Evolutionary conservation across 2,888 invertebrate genomes (phyloP).

Genomic region (Cataglyphis altisquamis): DNA sequence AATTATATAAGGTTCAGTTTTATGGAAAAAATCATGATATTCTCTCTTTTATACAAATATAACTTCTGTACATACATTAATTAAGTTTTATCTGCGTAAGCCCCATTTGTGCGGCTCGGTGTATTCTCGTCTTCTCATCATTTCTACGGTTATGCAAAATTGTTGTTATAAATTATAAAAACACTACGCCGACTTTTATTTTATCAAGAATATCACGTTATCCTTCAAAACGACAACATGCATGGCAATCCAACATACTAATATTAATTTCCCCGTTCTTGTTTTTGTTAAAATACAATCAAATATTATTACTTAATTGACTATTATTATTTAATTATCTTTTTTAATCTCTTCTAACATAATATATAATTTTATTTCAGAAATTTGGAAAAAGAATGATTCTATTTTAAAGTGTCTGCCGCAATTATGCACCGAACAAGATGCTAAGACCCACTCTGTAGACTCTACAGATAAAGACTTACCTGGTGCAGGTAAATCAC

Average conservation of each 20-base stretch:
- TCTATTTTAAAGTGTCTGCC: neutral
- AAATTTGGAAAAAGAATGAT: neutral
- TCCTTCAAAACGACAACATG: neutral
- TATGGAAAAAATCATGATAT: neutral
- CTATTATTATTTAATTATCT: neutral
- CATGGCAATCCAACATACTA: neutral
- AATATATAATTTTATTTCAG: neutral
- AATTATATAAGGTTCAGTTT: neutral
- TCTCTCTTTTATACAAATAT: neutral
- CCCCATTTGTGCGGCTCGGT: neutral
- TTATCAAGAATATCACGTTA: neutral
- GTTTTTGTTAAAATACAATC: neutral
- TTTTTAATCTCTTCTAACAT: neutral
- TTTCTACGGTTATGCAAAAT: neutral
- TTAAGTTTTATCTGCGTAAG: neutral
- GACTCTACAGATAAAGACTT: conserved; percentile 60
- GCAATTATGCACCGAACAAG: neutral
- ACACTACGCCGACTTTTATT: too few relatives aligned
- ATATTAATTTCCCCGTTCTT: neutral
- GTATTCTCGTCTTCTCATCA: neutral
- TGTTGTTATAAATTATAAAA: neutral
- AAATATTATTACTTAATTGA: conserved; percentile 1
- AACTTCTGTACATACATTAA: neutral
- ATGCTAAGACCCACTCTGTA: neutral
- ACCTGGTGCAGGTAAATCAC: conserved; percentile 61